Base-by-base conservation (phyloP, 2,888 invertebrate species). In the Netelia fuscicornis region DNA sequence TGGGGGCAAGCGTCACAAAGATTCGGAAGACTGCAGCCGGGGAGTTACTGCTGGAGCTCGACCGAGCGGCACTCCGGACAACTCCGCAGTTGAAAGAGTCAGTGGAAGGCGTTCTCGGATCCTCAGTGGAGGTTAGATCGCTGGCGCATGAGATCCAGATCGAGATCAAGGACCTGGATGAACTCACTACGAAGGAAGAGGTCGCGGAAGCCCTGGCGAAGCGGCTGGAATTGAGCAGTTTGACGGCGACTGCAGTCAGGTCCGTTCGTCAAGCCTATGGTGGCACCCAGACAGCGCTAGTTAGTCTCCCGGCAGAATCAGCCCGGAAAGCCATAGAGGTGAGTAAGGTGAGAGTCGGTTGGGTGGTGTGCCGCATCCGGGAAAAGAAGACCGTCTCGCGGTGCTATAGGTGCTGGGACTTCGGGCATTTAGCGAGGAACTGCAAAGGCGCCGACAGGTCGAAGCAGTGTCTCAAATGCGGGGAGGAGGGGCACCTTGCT, bases 121-220 rank as follows among this genome's bases (percentile, higher is more conserved):
- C 13, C 1, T 0, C 44, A 25, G 67, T 8, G n/a, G 56, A 58
- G 17, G 85, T 86, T 2, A 77, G 81, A 20, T 10, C 67, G 13
- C 72, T 78, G 11, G 58, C 65, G 0, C 85, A 81, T 5, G 77
- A 86, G 44, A 80, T 78, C 8, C 20, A 20, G 5, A 20, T 87
- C 52, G 87, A 87, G 23, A 64, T 87, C 2, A 70, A 68, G 20
- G 86, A 87, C 54, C 17, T 86, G 0, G 86, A 86, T 37, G 86
- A 84, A 8, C 10, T 30, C 11, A 86, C 83, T 11, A 74, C 86
- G 8, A 81, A 80, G 37, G 78, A 81, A 2, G 85, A 87, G 1
- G 58, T 87, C 11, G 71, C 48, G 17, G 64, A 30, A 0, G 84
- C 75, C 2, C 11, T 85, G 17, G 10, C 37, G 52, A 9, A 0